Evolutionary conservation across 2,797 vertebrate species (phyloP), one percentile per base, ranked within the genome.

Genomic region (Discoglossus pictus): DNA sequence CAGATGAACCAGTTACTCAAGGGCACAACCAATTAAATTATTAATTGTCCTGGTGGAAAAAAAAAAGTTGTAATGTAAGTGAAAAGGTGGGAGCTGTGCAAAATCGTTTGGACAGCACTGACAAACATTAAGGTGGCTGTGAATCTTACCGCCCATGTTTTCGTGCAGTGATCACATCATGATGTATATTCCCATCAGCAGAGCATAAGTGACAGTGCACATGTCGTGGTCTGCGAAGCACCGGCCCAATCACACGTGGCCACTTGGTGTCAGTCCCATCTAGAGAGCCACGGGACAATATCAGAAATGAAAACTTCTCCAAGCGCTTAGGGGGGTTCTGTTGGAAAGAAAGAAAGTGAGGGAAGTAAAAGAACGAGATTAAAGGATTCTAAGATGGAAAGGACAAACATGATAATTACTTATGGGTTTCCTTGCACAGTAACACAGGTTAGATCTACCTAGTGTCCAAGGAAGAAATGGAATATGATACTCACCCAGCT

Each of bases 301-400:
- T 88, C 59, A 94, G 35, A 75, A 87, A 89, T 12, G 91, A 93
- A 83, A 96, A 95, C 73, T 78, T 90, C 78, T 95, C 93, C 1
- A 62, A 83, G 54, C 80, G 82, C 2, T 42, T 72, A 1, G 78
- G 68, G 0, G 73, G 74, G 44, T 80, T 86, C 93, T 94, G 76
- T 42, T 21, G 56, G 20, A 65, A 61, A 6, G 11, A 70, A 1
- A 59, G 0, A 16, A 5, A 24, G 2, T 20, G 18, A 47, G 18
- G 12, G 1, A 48, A 21, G 18, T 13, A 47, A 44, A 25, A 2
- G 3, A 7, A n/a, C n/a, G n/a, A 24, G 10, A 55, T 12, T 3
- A 44, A 12, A 48, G 1, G 25, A 51, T 13, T 12, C 8, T n/a
- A 17, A 17, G 20, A 38, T 25, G 1, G 23, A 10, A 2, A 15